These are phyloP conservation scores for Cephus pulcher DNA, from an alignment of 2,888 invertebrate species.

Conservation along the genomic window DNA sequence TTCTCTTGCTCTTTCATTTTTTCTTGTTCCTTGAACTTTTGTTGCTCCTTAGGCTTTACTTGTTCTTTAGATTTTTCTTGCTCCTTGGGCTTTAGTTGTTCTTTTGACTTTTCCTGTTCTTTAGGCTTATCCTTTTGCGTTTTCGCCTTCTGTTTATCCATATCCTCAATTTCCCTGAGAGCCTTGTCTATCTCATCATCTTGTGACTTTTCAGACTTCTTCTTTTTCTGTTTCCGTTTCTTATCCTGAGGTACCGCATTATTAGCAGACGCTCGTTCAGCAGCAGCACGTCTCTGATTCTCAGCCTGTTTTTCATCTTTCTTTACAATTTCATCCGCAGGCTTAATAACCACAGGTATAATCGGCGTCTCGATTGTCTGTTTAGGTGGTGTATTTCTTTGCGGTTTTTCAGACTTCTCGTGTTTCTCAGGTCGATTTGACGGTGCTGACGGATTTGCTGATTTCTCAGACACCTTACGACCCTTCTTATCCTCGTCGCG, in stretches of 20 bases:
- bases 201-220: conserved; percentile 43
- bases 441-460: background rate
- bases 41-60: conserved; percentile 19
- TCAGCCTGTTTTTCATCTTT: conserved; percentile 48
- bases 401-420: background rate
- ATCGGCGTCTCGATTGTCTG: background rate
- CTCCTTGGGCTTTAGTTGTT: conserved; percentile 57
- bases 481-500: conserved; percentile 19
- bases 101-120: conserved; percentile 23
- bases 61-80: conserved; percentile 53
- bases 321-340: conserved; percentile 21
- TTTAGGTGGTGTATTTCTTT: conserved; percentile 20
- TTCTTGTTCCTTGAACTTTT: conserved; percentile 21
- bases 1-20: conserved; percentile 8
- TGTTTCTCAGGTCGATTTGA: background rate
- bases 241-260: conserved; percentile 36
- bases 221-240: conserved; percentile 51
- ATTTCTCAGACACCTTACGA: conserved; percentile 9
- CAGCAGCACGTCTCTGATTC: conserved; percentile 28
- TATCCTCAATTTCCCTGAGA: conserved; percentile 65
- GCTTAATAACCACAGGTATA: conserved; percentile 18
- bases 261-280: conserved; percentile 7
- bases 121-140: conserved; percentile 47
- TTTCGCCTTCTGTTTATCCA: conserved; percentile 57
- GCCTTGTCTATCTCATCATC: conserved; percentile 68